Base-by-base conservation (phyloP, 2,797 vertebrate species). In the Ataeniobius toweri region DNA sequence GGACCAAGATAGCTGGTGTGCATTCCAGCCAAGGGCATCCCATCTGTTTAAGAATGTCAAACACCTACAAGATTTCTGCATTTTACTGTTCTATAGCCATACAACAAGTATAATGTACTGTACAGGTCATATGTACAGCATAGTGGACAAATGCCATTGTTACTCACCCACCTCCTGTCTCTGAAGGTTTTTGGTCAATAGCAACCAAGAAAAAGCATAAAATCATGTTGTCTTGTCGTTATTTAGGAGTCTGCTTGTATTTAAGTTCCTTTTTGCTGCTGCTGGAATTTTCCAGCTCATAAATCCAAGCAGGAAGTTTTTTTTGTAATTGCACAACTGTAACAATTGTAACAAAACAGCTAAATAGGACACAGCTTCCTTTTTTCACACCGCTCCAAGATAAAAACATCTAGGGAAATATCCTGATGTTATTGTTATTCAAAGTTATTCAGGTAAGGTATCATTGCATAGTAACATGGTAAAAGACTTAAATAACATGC, bases 151-250 rank as follows among this genome's bases (percentile, higher is more conserved):
- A 93, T 84, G 87, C 69, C 78, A 89, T 90, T 91, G 87, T 91
- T 82, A 77, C n/a, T 75, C 73, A 48, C 50, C 71, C 71, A 63
- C 59, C 69, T 81, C 83, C 89, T 81, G 84, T 90, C 86, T 92
- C 74, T 91, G 93, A 83, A 97, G 93, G 97, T 96, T 97, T 65
- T 98, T 96, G 95, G 91, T 95, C 91, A 94, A 94, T 89, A 91
- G 92, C 95, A 93, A 94, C 92, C 88, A 92, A 95, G 89, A 82
- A 85, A 96, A 91, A 94, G 94, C 93, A 96, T 93, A 77, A 91
- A 94, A 78, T 78, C 65, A 82, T 61, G 31, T 68, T 24, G 89
- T 85, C 85, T 90, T 93, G 87, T 94, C 89, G 31, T 94, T 87
- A 85, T 94, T 94, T 5, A 50, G 68, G 28, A 65, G 84, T 89